These are phyloP conservation scores for Xylota sylvarum DNA, from an alignment of 2,888 invertebrate species.

Conservation along the genomic window DNA sequence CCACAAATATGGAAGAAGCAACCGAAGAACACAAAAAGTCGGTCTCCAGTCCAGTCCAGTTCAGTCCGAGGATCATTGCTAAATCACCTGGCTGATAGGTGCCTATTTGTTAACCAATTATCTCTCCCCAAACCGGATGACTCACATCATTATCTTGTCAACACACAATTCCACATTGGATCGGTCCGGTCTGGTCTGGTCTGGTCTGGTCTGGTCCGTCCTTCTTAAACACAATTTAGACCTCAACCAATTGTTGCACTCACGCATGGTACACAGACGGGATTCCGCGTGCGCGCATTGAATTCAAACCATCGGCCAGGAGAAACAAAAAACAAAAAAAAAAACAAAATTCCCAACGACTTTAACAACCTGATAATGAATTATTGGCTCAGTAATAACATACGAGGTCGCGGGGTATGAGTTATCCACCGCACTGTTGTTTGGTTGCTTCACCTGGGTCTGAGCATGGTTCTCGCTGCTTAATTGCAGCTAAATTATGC, in stretches of 20 bases:
- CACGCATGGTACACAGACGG: constrained; percentile 54
- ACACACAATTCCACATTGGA: constrained; percentile 71
- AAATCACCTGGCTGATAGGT: constrained; percentile 77
- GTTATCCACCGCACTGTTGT: constrained; percentile 30
- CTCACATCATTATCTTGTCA: constrained; percentile 77
- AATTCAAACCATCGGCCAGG: constrained; percentile 6
- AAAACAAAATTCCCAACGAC: constrained; percentile 33
- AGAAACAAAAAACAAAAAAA: constrained; percentile 14
- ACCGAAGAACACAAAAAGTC: neutral
- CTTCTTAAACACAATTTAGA: constrained; percentile 70
- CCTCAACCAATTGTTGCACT: constrained; percentile 73
- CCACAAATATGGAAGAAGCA: constrained; percentile 8
- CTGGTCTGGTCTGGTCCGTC: constrained; percentile 43
- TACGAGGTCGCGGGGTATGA: constrained; percentile 70
- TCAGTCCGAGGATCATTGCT: constrained; percentile 63
- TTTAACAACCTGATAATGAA: constrained; percentile 77
- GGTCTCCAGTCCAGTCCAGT: constrained; percentile 6
- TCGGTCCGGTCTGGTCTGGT: constrained; percentile 6
- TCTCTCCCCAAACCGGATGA: constrained; percentile 75
- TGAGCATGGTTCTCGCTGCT: constrained; percentile 71
- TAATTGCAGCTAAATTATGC: constrained; percentile 77
- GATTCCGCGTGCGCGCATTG: constrained; percentile 29
- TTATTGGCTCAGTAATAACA: constrained; percentile 75
- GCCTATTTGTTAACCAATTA: constrained; percentile 77
- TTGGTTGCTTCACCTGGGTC: constrained; percentile 48